Base-by-base conservation (phyloP, 2,888 invertebrate genomes). In the Chloroclystis v-ata region DNA sequence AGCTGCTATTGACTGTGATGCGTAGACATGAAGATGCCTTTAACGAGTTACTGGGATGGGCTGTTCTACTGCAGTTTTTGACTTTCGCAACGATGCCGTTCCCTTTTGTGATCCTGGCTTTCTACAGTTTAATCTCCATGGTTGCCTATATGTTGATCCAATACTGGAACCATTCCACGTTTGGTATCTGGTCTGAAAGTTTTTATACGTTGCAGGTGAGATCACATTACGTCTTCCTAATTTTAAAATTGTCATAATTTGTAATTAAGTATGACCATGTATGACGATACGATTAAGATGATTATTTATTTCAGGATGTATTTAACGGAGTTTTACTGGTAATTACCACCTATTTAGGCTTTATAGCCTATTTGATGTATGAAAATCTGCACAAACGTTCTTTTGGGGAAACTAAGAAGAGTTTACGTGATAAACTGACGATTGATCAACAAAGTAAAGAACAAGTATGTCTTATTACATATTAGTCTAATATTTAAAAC, bases 381-480 rank as follows among this genome's bases (percentile, higher is more conserved):
- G 97, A 97, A 76, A 92, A 93, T 58, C 95, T 96, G 78, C 97
- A 97, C 69, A 90, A 97, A 37, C 89, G 93, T 47, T 96, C 97
- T 33, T 97, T 97, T 75, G 89, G 95, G 54, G 96, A 97, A 79
- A 97, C 97, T 3, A 93, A 96, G 69, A 93, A 95, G 79, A 97
- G 97, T 65, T 89, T 97, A 57, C 95, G 96, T 70, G 95, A 97
- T 61, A 97, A 97, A 81, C 91, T 97, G 66, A 94, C 96, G 44
- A 96, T 97, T 61, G 97, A 97, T 80, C 96, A 97, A 73, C 96
- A 97, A 78, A 95, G 96, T 58, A 94, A 94, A 48, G 97, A 97
- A 77, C 96, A 96, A 92, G 96, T 95, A 44, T 28, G 13, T 16
- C 9, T 16, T 13, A 4, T 16, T n/a, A 33, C 9, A n/a, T 1